Percentiles rank a stretch among this genome's conserved stretches.
These are phyloP conservation scores for Misgurnus anguillicaudatus DNA, from an alignment of 2,113 vertebrate species.

Conservation along the genomic window DNA sequence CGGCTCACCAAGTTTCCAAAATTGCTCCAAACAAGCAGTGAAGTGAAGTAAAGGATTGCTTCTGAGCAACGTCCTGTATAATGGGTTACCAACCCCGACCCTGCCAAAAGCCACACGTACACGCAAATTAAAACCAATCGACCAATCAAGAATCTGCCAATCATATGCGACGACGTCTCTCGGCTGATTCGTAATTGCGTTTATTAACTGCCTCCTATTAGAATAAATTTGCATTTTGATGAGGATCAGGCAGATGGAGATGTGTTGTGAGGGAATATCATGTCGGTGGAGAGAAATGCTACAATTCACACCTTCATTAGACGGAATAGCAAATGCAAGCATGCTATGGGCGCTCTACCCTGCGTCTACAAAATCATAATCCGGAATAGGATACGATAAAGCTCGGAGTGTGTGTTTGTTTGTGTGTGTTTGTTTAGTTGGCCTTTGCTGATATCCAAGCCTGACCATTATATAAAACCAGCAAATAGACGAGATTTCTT, in stretches of 20 bases:
- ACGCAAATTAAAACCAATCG: slow-evolving; percentile 7
- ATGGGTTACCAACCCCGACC: not conserved
- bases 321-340: not conserved
- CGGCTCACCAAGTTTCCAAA: not conserved
- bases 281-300: slow-evolving; percentile 54
- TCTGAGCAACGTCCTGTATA: slow-evolving; percentile 3
- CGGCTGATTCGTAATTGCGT: slow-evolving; percentile 80
- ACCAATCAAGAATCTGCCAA: slow-evolving; percentile 45
- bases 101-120: slow-evolving; percentile 8
- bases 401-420: not conserved
- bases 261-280: slow-evolving; percentile 66
- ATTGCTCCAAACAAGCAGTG: slow-evolving; percentile 6
- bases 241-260: slow-evolving; percentile 76
- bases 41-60: not conserved
- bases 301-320: slow-evolving; percentile 33
- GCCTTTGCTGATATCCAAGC: too few species aligned
- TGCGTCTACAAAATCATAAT: slow-evolving; percentile 3
- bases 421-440: slow-evolving; percentile 5
- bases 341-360: not conserved
- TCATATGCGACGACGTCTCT: slow-evolving; percentile 66
- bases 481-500: too few species aligned
- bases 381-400: slow-evolving; percentile 5
- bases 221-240: slow-evolving; percentile 86
- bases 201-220: slow-evolving; percentile 85
- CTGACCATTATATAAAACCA: too few species aligned